phyloP scores from a whole-genome alignment of 2,797 vertebrate species.

The Mormyrops attenuatus region DNA sequence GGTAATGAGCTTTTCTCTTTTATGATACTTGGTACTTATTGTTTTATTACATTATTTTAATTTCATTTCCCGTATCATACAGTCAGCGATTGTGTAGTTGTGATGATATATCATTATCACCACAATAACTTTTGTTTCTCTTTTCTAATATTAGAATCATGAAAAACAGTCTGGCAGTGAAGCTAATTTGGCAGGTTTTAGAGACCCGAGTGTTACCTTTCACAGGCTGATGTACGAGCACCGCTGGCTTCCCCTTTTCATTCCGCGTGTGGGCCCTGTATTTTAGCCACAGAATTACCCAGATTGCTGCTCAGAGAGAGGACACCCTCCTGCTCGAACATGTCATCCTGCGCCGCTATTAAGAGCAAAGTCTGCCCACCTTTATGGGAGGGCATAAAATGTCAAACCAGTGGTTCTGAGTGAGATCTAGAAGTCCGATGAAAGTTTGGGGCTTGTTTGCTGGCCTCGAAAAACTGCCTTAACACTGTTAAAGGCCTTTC shows the following conservation, averaged over 20 bases:
- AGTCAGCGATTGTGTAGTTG: neutral
- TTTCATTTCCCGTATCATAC: neutral
- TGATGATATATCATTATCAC: neutral
- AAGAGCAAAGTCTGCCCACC: conserved; percentile 29
- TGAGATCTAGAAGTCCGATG: conserved; percentile 15
- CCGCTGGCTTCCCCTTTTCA: neutral
- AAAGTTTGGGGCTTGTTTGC: conserved; percentile 2
- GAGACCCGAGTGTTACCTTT: neutral
- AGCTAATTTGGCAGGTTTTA: neutral
- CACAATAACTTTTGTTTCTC: neutral
- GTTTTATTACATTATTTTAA: neutral
- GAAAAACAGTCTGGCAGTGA: neutral
- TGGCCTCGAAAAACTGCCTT: neutral
- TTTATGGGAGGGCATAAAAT: conserved; percentile 44
- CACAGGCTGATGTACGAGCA: neutral
- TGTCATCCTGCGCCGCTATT: conserved; percentile 28
- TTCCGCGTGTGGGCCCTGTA: neutral
- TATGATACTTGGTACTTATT: neutral
- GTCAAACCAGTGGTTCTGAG: conserved; percentile 6
- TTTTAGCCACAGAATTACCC: neutral
- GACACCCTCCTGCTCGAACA: conserved; percentile 1
- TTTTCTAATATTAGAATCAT: neutral
- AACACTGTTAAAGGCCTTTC: neutral
- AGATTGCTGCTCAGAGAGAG: neutral
- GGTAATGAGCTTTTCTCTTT: neutral